These are phyloP conservation scores for Pipistrellus pipistrellus DNA, from an alignment of 2,797 vertebrate genomes.

Conservation along the genomic window DNA sequence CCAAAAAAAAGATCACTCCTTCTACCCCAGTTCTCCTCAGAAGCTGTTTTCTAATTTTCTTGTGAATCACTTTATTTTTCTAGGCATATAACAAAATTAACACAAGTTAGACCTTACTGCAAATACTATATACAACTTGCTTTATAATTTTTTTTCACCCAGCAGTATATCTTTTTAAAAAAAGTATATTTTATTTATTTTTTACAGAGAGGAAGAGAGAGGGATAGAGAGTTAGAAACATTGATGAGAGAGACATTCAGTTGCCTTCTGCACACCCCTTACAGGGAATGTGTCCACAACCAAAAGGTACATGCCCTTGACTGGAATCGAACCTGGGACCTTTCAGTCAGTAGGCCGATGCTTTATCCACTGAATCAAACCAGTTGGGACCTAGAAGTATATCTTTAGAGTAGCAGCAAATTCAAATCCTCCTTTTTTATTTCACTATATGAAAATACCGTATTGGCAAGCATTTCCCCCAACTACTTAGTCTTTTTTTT, in stretches of 20 bases:
- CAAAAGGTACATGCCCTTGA: too few species aligned
- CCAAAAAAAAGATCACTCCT: not conserved
- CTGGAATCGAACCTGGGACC: too few species aligned
- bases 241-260: too few species aligned
- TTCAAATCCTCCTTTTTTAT: not conserved
- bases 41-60: not conserved
- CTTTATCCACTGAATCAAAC: too few species aligned
- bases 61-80: conserved; percentile 14
- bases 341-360: too few species aligned
- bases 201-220: too few species aligned
- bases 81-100: not conserved
- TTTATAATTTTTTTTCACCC: not conserved
- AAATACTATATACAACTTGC: not conserved
- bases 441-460: not conserved
- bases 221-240: too few species aligned
- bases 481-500: not conserved
- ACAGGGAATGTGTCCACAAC: too few species aligned
- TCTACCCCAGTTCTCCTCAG: not conserved
- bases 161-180: not conserved
- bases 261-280: too few species aligned
- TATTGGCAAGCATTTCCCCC: not conserved
- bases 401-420: conserved; percentile 12
- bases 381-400: too few species aligned
- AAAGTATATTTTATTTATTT: too few species aligned
- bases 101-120: not conserved